Conservation (phyloP, 2,888 invertebrate species). For the Phytoseiulus persimilis region DNA sequence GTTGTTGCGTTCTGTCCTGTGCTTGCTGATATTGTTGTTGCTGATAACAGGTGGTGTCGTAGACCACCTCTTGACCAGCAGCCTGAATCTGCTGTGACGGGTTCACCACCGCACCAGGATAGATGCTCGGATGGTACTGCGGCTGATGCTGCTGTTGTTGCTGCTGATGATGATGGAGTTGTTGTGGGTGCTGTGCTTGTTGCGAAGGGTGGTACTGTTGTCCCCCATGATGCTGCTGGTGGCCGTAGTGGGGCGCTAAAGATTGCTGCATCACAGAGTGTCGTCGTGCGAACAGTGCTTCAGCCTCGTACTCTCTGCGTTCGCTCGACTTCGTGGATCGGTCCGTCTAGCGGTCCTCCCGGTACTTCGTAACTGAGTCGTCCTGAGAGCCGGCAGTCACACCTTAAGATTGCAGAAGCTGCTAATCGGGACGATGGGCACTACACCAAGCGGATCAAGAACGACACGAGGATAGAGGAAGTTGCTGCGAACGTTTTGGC, state of each 20-base stretch:
- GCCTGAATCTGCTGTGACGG: not conserved
- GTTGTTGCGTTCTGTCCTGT: not conserved
- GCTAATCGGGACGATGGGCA: too few relatives aligned
- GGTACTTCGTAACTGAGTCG: too few relatives aligned
- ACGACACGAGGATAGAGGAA: too few relatives aligned
- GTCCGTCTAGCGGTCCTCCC: not conserved
- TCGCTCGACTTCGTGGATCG: not conserved
- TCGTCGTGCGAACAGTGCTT: not conserved
- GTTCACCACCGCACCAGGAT: conserved; percentile 8
- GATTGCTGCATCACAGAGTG: conserved; percentile 28
- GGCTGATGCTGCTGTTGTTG: not conserved
- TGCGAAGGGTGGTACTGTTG: conserved; percentile 19
- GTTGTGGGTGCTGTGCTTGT: not conserved
- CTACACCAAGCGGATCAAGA: too few relatives aligned
- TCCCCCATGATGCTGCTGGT: conserved; percentile 31
- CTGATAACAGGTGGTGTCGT: conserved; percentile 32
- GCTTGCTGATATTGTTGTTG: conserved; percentile 20
- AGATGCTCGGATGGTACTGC: conserved; percentile 6
- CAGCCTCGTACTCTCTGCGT: not conserved
- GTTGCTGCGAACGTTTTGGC: too few relatives aligned
- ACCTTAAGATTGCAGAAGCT: too few relatives aligned
- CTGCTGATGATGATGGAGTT: not conserved
- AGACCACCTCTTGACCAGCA: conserved; percentile 36
- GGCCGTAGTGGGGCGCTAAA: conserved; percentile 27
- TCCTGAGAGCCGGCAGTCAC: too few relatives aligned